Base-by-base conservation (phyloP, 1,140 invertebrate species). In the Drosophila pachea region DNA sequence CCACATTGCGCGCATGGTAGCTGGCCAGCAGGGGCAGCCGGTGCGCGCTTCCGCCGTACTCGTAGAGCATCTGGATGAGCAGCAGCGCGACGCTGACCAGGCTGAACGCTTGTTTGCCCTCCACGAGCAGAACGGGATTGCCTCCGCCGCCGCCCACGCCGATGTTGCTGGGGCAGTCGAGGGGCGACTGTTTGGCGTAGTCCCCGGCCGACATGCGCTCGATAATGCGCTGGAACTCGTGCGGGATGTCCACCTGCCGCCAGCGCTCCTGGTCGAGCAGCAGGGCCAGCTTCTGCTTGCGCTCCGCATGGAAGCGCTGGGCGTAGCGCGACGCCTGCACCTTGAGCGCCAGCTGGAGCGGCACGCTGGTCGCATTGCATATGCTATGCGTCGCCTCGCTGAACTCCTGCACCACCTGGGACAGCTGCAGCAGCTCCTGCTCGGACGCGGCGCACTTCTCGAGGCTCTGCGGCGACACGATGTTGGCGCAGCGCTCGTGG, bases 231-330 rank as follows among this genome's bases (percentile, higher is more conserved):
- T 98, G 97, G 88, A 98, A 95, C 88, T 97, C 95, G 63, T 91
- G 89, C 0, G 96, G 95, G 45, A 99, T 95, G 75, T 98, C 95
- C n/a, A 96, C 95, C 76, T 95, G 93, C 88, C 95, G 97, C 98
- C 98, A 99, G 53, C 94, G 91, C 90, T 99, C 98, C 73, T 93
- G 93, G 82, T 99, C 97, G 38, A 99, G 90, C 38, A 97, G 92
- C 63, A 94, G 81, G 67, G 93, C 94, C 22, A 99, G 90, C 90
- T 97, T 97, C 22, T 92, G 93, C 89, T 96, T 96, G 45, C 95
- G 91, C 82, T 98, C 96, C 49, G 94, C 92, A 89, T 99, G 97
- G 89, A 99, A 98, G 78, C 94, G 93, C 76, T 96, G 94, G 43
- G 98, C 94, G 91, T 98, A 99, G 88, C 95, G 94, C 78, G 94